Evolutionary conservation across 2,888 invertebrate genomes (phyloP).

Genomic region (Drosophila infuscata): DNA sequence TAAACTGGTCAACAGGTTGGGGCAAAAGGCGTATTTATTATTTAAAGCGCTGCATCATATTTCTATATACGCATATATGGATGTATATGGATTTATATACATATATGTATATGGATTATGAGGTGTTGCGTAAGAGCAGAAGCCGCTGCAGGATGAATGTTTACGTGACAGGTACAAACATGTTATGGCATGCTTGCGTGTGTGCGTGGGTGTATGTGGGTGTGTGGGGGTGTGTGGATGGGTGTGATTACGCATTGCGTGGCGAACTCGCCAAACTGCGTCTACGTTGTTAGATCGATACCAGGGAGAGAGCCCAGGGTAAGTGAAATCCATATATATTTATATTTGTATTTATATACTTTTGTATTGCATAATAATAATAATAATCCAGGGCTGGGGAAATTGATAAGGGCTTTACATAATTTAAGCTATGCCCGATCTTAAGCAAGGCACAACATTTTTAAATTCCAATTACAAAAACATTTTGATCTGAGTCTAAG

Average conservation of each 20-base stretch:
- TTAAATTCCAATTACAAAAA: slow-evolving; percentile 39
- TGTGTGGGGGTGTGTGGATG: slow-evolving; percentile 1
- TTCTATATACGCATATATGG: neutral
- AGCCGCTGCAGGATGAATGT: neutral
- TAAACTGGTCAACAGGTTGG: neutral
- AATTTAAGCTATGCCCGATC: slow-evolving; percentile 4
- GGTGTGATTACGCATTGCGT: slow-evolving; percentile 30
- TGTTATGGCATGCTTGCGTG: neutral
- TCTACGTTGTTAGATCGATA: slow-evolving; percentile 51
- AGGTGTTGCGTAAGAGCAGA: slow-evolving; percentile 15
- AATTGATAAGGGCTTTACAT: slow-evolving; percentile 13
- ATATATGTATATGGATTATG: slow-evolving; percentile 20
- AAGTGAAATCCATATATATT: neutral
- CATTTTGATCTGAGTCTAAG: slow-evolving; percentile 20
- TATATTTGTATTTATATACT: neutral
- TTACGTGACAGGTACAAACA: slow-evolving; percentile 21
- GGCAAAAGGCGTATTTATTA: neutral
- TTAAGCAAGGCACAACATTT: slow-evolving; percentile 11
- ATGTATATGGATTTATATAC: neutral
- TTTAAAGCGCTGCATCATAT: neutral
- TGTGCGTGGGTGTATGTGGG: slow-evolving; percentile 1
- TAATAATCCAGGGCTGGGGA: slow-evolving; percentile 2
- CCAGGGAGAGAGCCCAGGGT: neutral
- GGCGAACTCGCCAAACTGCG: slow-evolving; percentile 1
- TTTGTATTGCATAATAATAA: slow-evolving; percentile 2